These are phyloP conservation scores for Chaetura pelagica DNA, from an alignment of 2,113 vertebrate genomes.

Conservation along the genomic window DNA sequence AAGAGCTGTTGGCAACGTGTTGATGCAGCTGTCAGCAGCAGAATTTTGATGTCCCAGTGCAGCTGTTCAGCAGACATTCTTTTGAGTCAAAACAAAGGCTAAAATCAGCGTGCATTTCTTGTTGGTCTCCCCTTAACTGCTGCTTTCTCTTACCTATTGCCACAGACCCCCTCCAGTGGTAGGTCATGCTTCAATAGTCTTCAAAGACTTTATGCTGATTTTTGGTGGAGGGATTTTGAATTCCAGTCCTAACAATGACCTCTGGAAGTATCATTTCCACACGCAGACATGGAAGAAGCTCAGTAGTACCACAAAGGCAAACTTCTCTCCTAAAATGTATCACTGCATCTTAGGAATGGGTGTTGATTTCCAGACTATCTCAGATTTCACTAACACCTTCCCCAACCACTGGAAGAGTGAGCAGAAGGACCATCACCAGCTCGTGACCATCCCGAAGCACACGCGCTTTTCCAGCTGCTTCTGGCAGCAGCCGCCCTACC, in stretches of 20 bases:
- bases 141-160: constrained; percentile 65
- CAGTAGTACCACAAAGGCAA: constrained; percentile 25
- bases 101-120: not conserved
- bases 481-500: fast-evolving
- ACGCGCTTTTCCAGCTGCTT: not conserved
- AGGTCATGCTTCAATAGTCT: constrained; percentile 82
- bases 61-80: not conserved
- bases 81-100: not conserved
- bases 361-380: constrained; percentile 63
- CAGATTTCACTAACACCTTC: not conserved
- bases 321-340: constrained; percentile 76
- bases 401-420: not conserved
- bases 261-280: constrained; percentile 85
- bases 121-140: not conserved
- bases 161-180: constrained; percentile 83
- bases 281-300: constrained; percentile 80
- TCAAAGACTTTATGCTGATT: constrained; percentile 83
- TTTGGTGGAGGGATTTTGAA: constrained; percentile 84
- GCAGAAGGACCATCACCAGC: not conserved
- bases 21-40: constrained; percentile 17
- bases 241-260: constrained; percentile 45
- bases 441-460: not conserved
- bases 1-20: not conserved
- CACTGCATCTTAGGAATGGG: constrained; percentile 83
- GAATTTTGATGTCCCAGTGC: not conserved